Percentiles rank a stretch among this genome's conserved stretches.
Evolutionary conservation across 2,888 invertebrate species (phyloP).

Genomic region (Zelleria hepariella): DNA sequence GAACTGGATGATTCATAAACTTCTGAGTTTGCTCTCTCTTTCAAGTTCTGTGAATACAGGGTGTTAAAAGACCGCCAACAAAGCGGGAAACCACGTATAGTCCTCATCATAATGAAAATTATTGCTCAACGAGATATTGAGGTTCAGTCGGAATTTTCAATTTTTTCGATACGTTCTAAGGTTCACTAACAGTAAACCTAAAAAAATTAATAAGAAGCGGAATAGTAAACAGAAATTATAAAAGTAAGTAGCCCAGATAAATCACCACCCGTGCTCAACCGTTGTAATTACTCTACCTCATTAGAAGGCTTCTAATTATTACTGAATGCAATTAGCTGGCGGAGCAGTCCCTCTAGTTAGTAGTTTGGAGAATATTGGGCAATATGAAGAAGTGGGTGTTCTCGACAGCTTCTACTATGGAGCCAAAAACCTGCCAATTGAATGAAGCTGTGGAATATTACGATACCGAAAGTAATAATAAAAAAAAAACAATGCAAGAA

Average conservation of each 20-base stretch:
- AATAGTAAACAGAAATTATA: not conserved
- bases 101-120: too few relatives aligned
- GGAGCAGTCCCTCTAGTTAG: not conserved
- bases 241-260: not conserved
- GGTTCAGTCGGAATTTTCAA: too few relatives aligned
- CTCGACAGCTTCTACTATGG: too few relatives aligned
- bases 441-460: too few relatives aligned
- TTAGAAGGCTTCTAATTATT: conserved; percentile 27
- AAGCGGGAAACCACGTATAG: too few relatives aligned
- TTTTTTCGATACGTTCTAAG: too few relatives aligned
- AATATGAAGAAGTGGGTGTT: too few relatives aligned
- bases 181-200: not conserved
- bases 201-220: not conserved
- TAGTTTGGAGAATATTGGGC: not conserved
- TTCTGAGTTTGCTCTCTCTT: not conserved
- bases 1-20: conserved; percentile 2
- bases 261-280: not conserved
- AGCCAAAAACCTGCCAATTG: too few relatives aligned
- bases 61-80: too few relatives aligned
- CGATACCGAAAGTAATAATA: too few relatives aligned
- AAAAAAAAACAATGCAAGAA: too few relatives aligned
- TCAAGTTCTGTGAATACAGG: not conserved
- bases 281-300: conserved; percentile 23
- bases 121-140: too few relatives aligned
- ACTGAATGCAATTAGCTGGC: not conserved